phyloP scores from a whole-genome alignment of 2,888 invertebrate species.

The Alloscopus bannaensis region DNA sequence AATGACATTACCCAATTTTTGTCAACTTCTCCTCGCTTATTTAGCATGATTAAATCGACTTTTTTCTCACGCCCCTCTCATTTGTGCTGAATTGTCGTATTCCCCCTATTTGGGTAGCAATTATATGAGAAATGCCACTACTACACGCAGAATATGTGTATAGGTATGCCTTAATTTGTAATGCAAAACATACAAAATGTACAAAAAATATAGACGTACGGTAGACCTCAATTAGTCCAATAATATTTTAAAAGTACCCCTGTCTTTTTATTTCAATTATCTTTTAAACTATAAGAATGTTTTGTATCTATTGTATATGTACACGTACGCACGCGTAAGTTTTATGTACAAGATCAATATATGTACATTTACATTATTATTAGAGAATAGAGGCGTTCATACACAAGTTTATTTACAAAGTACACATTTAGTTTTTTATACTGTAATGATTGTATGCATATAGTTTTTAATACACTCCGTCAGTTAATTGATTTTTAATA shows the following conservation, averaged over 20 bases:
- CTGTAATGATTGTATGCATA: slow-evolving; percentile 3
- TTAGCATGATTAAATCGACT: too few species aligned
- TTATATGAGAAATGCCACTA: too few species aligned
- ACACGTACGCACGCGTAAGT: slow-evolving; percentile 39
- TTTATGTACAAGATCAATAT: slow-evolving; percentile 45
- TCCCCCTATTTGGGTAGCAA: too few species aligned
- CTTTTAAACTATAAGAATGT: slow-evolving; percentile 47
- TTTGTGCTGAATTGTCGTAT: too few species aligned
- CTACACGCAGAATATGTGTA: too few species aligned
- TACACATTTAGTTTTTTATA: slow-evolving; percentile 8
- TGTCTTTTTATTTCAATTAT: slow-evolving; percentile 68
- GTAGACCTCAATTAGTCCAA: background rate
- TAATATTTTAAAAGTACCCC: slow-evolving; percentile 62
- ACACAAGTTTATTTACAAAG: slow-evolving; percentile 21
- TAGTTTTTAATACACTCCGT: background rate
- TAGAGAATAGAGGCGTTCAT: slow-evolving; percentile 12
- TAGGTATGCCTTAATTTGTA: too few species aligned
- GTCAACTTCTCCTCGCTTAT: too few species aligned
- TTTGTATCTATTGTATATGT: slow-evolving; percentile 10
- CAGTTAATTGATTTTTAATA: too few species aligned
- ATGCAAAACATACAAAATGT: too few species aligned
- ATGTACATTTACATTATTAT: slow-evolving; percentile 30
- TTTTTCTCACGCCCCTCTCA: too few species aligned
- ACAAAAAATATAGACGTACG: background rate
- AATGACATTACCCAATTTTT: too few species aligned